phyloP scores from a whole-genome alignment of 1,140 invertebrate species.

The Hylaeus anthracinus region DNA sequence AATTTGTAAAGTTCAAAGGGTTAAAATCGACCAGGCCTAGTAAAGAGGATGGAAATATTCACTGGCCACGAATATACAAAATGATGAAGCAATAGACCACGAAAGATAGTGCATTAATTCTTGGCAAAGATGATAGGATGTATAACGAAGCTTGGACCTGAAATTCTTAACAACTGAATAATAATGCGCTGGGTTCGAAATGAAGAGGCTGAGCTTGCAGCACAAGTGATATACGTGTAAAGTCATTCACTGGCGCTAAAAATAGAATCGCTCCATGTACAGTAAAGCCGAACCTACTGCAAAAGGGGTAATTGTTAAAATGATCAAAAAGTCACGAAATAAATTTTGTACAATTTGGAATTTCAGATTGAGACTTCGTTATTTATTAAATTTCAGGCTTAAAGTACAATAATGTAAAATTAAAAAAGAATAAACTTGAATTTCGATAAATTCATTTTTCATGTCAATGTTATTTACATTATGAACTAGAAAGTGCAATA shows the following conservation, averaged over 20 bases:
- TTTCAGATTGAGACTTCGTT: too few species aligned
- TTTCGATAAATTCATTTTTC: too few species aligned
- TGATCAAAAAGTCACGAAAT: neutral
- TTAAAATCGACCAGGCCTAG: too few species aligned
- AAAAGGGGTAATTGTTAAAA: neutral
- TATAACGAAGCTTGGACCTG: neutral
- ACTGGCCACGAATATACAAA: neutral
- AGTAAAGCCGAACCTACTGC: neutral
- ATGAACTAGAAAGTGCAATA: too few species aligned
- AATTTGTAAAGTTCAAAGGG: neutral
- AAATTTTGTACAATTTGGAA: neutral
- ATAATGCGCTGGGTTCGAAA: conserved; percentile 33
- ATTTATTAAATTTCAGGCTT: too few species aligned
- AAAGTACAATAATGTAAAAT: too few species aligned
- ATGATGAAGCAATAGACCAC: neutral
- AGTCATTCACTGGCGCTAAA: conserved; percentile 10
- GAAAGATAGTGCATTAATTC: neutral
- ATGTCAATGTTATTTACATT: too few species aligned
- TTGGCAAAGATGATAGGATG: neutral
- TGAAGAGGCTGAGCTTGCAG: conserved; percentile 19
- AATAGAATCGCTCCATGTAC: conserved; percentile 26
- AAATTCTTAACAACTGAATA: neutral
- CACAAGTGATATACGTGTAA: conserved; percentile 7
- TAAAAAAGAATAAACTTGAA: too few species aligned
- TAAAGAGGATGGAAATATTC: neutral